phyloP scores from a whole-genome alignment of 2,797 vertebrate species.

The Thunnus albacares region DNA sequence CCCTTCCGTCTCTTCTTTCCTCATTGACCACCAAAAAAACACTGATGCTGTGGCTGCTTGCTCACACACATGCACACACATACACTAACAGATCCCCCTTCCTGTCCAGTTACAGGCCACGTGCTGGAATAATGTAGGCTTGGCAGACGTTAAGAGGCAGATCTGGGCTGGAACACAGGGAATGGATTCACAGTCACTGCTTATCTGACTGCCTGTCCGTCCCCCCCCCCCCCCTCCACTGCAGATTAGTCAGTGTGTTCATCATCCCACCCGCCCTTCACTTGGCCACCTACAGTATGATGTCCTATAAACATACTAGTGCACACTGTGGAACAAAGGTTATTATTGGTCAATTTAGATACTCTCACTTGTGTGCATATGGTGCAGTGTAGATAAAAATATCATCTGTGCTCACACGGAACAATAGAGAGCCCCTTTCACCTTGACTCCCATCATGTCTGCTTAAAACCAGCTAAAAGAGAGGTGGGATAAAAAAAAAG shows the following conservation, averaged over 20 bases:
- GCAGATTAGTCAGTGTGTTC: constrained; percentile 65
- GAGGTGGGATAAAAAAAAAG: too few species aligned
- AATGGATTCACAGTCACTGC: constrained; percentile 60
- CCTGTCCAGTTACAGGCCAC: constrained; percentile 52
- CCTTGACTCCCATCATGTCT: neutral
- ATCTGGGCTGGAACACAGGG: constrained; percentile 64
- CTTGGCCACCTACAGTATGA: constrained; percentile 22
- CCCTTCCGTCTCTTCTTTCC: constrained; percentile 40
- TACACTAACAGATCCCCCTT: constrained; percentile 26
- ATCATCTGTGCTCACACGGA: neutral
- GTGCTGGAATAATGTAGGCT: constrained; percentile 53
- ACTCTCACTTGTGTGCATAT: neutral
- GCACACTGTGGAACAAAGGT: neutral
- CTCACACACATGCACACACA: constrained; percentile 9
- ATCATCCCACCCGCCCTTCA: constrained; percentile 32
- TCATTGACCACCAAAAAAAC: constrained; percentile 40
- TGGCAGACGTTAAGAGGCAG: constrained; percentile 61
- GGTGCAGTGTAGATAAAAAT: neutral
- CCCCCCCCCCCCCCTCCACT: constrained; percentile 47
- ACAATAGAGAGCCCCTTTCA: neutral
- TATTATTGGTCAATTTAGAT: constrained; percentile 11
- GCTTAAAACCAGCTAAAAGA: neutral
- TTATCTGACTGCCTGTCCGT: constrained; percentile 69
- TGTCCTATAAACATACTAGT: constrained; percentile 5
- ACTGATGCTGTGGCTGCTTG: constrained; percentile 38